Base-by-base conservation (phyloP, 2,113 vertebrate genomes). In the Irena cyanogastra region DNA sequence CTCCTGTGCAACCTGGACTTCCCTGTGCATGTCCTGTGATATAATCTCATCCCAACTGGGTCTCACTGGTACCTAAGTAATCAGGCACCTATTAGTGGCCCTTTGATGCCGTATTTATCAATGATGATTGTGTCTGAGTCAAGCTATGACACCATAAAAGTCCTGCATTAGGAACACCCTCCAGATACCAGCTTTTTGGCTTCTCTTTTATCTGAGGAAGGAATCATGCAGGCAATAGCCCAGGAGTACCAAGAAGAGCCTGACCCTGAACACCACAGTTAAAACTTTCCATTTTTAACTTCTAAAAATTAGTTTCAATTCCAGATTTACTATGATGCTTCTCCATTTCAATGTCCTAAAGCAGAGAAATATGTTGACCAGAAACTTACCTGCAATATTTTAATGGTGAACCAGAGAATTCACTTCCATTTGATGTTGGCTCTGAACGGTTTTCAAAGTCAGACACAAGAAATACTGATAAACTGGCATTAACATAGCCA, bases 401-500 rank as follows among this genome's bases (percentile, higher is more conserved):
- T 82, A 99, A 97, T 13, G 98, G 98, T 54, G 98, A 97, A 68
- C 98, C 98, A 63, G 98, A 98, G 83, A 98, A 97, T 91, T 98
- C 98, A 8, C 98, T 98, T 97, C 98, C 98, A 27, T 99, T 98
- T 22, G 98, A 98, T 56, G 97, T 97, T 39, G 98, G 98, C 83
- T 98, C 98, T 15, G 98, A 99, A 70, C 97, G 98, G 71, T 97
- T 98, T 97, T 99, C 99, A 96, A 99, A 99, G 97, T 99, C 98
- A 35, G 98, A 98, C 87, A 99, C 98, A 52, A 97, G 97, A 92
- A 99, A 99, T 47, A 99, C 97, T 13, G 99, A 99, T 75, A 99
- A 97, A 94, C 99, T 99, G 97, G 99, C 99, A 59, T 99, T 99
- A 63, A 99, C 98, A 8, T 99, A 99, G 77, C 99, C 99, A 96